Evolutionary conservation across 1,140 invertebrate genomes (phyloP), one percentile per base, ranked within the genome.

Genomic region (Drosophila sturtevanti): DNA sequence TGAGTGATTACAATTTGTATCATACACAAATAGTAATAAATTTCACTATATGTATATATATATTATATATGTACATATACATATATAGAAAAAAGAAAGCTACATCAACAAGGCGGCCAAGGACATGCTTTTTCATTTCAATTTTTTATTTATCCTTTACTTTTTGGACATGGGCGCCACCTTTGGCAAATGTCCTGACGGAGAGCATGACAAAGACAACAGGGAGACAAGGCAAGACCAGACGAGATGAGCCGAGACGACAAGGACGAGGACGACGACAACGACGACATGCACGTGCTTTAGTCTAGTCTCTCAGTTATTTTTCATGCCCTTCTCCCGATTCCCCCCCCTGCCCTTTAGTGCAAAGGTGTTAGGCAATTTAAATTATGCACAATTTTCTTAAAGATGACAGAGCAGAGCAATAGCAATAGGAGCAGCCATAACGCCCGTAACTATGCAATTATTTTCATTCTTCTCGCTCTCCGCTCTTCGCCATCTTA

Each of bases 361-460:
- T n/a, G n/a, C n/a, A 71, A 67, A 76, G 64, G 64, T 76, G 72
- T 67, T 60, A n/a, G 37, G 44, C 18, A 38, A 44, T 68, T 58
- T 76, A 66, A 76, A 76, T 76, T 76, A 76, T 77, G 74, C 74
- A 63, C 60, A 37, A 76, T 63, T 27, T 74, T 51, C 72, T 34
- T 59, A 48, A 48, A 48, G 41, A 48, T 48, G 41, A 48, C 41
- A 48, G 16, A 48, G 16, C 0, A 18, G n/a, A n/a, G n/a, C n/a
- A n/a, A n/a, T n/a, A n/a, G n/a, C n/a, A n/a, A n/a, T n/a, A n/a
- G 41, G 41, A 21, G 16, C 41, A 1, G 41, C 16, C 41, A 48
- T 48, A 18, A 41, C 41, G 73, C 64, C 68, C 65, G 79, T 82
- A 77, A 79, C 82, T 87, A 89, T 87, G 82, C 82, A 87, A 87